These are phyloP conservation scores for Harpagoxenus sublaevis DNA, from an alignment of 2,888 invertebrate genomes.

Conservation along the genomic window DNA sequence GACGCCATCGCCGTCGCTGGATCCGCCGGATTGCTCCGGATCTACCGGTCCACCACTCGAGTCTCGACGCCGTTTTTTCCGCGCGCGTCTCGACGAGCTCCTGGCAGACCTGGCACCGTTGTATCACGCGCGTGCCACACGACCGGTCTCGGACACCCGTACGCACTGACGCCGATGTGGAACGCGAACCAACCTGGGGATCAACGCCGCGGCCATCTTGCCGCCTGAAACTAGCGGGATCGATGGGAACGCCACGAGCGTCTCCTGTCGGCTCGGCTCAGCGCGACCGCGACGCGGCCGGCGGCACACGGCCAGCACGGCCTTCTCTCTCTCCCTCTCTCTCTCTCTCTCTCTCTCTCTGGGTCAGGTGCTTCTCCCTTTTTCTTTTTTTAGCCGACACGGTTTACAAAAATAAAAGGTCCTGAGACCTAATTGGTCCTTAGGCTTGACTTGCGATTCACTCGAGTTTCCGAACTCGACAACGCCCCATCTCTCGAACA, in stretches of 20 bases:
- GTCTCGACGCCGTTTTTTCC: not conserved
- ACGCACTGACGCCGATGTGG: constrained; percentile 64
- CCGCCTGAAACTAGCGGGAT: constrained; percentile 62
- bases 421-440: not conserved
- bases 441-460: too few relatives aligned
- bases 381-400: not conserved
- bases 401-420: not conserved
- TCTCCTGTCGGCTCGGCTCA: not conserved
- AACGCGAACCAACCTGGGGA: constrained; percentile 59
- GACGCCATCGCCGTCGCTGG: not conserved
- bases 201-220: constrained; percentile 72
- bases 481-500: not conserved
- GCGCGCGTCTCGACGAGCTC: not conserved
- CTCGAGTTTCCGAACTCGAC: not conserved
- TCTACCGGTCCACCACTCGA: too few relatives aligned
- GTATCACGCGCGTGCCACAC: constrained; percentile 10
- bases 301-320: not conserved
- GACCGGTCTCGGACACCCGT: not conserved
- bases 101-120: not conserved
- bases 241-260: constrained; percentile 49
- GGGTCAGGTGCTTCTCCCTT: not conserved
- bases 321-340: not conserved
- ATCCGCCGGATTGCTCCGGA: not conserved
- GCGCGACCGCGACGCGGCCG: too few relatives aligned
- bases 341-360: not conserved